These are phyloP conservation scores for Mnemiopsis leidyi DNA, from an alignment of 37 sponge, comb jelly and placozoan species.

Conservation along the genomic window DNA sequence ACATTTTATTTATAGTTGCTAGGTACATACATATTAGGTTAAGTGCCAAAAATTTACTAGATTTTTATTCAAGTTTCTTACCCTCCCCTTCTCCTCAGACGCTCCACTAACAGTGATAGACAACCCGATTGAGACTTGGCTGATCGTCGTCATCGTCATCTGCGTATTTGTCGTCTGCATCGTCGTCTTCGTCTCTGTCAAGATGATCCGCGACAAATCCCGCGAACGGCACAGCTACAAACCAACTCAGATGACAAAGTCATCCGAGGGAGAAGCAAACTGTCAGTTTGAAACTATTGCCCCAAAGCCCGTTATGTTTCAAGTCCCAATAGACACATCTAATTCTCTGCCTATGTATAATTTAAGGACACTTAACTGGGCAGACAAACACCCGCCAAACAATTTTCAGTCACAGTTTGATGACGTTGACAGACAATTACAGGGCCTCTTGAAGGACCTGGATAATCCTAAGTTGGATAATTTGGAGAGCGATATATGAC, in stretches of 20 bases:
- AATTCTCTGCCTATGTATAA: constrained; percentile 64
- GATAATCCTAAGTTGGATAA: constrained; percentile 34
- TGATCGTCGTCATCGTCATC: constrained; percentile 66
- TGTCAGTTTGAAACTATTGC: constrained; percentile 39
- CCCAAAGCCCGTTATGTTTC: constrained; percentile 46
- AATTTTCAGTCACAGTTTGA: constrained; percentile 64
- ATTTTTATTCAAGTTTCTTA: no score
- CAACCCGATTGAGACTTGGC: constrained; percentile 59
- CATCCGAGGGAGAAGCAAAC: background rate
- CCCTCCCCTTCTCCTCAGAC: background rate
- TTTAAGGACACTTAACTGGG: constrained; percentile 50
- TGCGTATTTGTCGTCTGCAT: constrained; percentile 61
- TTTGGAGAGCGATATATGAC: constrained; percentile 61
- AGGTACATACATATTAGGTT: no score
- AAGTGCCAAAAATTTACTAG: no score
- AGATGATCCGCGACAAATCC: constrained; percentile 52
- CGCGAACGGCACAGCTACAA: constrained; percentile 22
- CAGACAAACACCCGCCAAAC: constrained; percentile 1
- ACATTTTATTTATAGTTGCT: no score
- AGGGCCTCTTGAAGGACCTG: constrained; percentile 34
- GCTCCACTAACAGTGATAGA: constrained; percentile 21
- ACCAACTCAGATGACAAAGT: background rate
- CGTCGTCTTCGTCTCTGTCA: constrained; percentile 63
- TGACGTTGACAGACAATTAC: constrained; percentile 57
- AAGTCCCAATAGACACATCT: constrained; percentile 37